Evolutionary conservation across 2,888 invertebrate species (phyloP).

Genomic region (Dynastes grantii): DNA sequence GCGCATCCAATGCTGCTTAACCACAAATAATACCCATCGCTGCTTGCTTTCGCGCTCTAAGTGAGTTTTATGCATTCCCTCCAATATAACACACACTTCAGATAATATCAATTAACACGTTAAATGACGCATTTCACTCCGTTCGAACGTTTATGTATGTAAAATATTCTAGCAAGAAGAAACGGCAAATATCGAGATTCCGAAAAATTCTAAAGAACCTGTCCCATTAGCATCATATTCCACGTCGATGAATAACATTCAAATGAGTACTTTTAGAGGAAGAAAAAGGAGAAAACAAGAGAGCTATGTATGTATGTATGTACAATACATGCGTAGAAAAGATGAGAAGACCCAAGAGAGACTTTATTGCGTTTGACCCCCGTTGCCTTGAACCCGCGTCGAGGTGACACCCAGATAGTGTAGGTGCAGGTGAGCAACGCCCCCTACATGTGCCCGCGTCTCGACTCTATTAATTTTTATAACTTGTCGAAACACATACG

Average conservation of each 20-base stretch:
- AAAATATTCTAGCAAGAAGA: background rate
- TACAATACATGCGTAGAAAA: background rate
- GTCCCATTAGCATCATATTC: slow-evolving; percentile 22
- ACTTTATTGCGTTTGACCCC: slow-evolving; percentile 37
- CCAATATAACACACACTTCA: background rate
- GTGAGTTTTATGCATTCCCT: no score
- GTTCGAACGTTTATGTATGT: background rate
- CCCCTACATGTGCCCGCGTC: slow-evolving; percentile 51
- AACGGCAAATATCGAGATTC: background rate
- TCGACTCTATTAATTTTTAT: slow-evolving; percentile 59
- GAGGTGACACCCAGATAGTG: slow-evolving; percentile 50
- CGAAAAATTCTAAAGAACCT: slow-evolving; percentile 13
- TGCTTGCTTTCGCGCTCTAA: no score
- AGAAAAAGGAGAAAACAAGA: background rate
- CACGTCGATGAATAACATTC: slow-evolving; percentile 3
- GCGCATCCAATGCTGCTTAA: background rate
- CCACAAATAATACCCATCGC: background rate
- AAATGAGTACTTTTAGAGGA: background rate
- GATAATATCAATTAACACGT: slow-evolving; percentile 5
- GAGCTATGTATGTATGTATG: background rate
- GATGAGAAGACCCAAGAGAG: slow-evolving; percentile 4
- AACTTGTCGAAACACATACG: slow-evolving; percentile 58
- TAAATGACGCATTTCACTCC: background rate
- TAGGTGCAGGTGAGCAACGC: slow-evolving; percentile 48
- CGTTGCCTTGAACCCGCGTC: slow-evolving; percentile 46